Conservation (phyloP, 64 coral and sea anemone genomes). For the Exaiptasia diaphana region DNA sequence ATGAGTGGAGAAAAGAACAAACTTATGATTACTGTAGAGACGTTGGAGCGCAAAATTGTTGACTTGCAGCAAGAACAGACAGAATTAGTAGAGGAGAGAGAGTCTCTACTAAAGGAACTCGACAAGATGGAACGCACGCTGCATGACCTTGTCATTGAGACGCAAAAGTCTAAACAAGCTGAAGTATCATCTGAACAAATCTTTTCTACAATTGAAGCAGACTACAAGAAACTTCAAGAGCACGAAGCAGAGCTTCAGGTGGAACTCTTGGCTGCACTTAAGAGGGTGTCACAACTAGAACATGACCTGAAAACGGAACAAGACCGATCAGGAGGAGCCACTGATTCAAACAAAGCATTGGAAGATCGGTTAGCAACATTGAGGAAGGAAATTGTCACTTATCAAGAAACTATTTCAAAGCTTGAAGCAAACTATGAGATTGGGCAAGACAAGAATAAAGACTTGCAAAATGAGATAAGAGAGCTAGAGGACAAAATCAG, state of each 20-base stretch:
- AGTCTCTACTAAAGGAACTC: conserved; percentile 67
- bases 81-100: conserved; percentile 56
- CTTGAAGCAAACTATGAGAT: conserved; percentile 56
- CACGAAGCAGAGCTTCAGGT: conserved; percentile 65
- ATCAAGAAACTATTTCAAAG: conserved; percentile 78
- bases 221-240: conserved; percentile 82
- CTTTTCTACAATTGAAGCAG: conserved; percentile 77
- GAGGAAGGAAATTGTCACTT: conserved; percentile 71
- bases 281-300: conserved; percentile 82
- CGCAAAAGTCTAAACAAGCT: conserved; percentile 55
- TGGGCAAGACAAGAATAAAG: conserved; percentile 48
- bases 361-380: conserved; percentile 47
- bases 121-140: conserved; percentile 81
- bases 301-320: conserved; percentile 68
- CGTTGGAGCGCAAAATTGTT: conserved; percentile 41
- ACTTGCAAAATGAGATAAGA: conserved; percentile 42
- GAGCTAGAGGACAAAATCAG: conserved; percentile 56
- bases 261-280: conserved; percentile 84
- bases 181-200: conserved; percentile 85
- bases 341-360: conserved; percentile 36
- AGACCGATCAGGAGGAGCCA: conserved; percentile 51
- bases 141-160: conserved; percentile 81
- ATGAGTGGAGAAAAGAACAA: conserved; percentile 82
- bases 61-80: conserved; percentile 59
- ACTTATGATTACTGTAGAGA: conserved; percentile 55